Percentiles rank a stretch among this genome's conserved stretches.
These are phyloP conservation scores for Syrista parreyssii DNA, from an alignment of 2,888 invertebrate genomes.

Conservation along the genomic window DNA sequence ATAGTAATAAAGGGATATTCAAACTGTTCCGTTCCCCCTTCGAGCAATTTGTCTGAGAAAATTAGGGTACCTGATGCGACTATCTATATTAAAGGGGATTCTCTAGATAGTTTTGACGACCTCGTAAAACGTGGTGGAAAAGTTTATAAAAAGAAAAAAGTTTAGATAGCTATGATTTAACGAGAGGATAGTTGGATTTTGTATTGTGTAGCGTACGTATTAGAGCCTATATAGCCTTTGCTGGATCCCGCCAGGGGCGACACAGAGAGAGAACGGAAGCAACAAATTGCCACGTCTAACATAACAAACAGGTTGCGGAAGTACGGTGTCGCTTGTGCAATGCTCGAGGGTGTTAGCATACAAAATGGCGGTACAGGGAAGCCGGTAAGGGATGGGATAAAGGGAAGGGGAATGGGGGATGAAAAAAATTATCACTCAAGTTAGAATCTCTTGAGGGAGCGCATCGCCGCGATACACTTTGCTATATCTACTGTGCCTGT, in stretches of 20 bases:
- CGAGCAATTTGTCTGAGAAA: not conserved
- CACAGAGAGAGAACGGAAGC: constrained; percentile 19
- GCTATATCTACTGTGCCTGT: constrained; percentile 13
- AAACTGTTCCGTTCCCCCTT: not conserved
- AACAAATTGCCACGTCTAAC: constrained; percentile 53
- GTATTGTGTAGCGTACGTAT: not conserved
- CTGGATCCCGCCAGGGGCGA: not conserved
- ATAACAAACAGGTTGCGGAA: constrained; percentile 49
- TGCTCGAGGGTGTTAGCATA: constrained; percentile 30
- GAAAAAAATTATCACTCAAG: constrained; percentile 49
- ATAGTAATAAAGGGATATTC: not conserved
- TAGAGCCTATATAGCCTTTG: not conserved
- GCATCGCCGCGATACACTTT: not conserved
- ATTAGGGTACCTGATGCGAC: not conserved
- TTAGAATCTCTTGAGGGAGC: constrained; percentile 24
- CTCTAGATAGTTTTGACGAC: not conserved
- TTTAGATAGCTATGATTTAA: not conserved
- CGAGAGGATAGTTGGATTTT: not conserved
- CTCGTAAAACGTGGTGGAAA: not conserved
- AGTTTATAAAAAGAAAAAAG: not conserved
- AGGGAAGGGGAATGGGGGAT: not conserved
- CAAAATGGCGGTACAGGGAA: not conserved
- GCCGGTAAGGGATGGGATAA: constrained; percentile 8
- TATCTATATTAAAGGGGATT: not conserved
- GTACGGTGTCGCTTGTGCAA: constrained; percentile 34